Conservation (phyloP, 2,113 vertebrate genomes). For the Antechinus stuartii region DNA sequence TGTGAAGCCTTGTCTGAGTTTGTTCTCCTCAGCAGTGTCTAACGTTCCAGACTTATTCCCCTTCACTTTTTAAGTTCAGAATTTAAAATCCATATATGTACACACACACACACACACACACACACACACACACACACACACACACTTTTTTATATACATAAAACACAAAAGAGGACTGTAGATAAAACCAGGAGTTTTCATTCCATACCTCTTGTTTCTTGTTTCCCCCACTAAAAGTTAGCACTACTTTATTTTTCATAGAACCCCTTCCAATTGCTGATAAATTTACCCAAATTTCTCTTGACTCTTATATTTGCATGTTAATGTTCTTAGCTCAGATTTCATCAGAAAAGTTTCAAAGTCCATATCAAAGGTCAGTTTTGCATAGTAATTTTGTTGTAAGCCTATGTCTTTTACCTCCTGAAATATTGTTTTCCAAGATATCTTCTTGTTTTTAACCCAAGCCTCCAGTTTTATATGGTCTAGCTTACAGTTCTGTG, state of each 20-base stretch:
- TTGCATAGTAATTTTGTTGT: too few species aligned
- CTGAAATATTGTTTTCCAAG: too few species aligned
- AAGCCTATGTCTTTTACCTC: too few species aligned
- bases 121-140: background rate
- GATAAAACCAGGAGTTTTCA: background rate
- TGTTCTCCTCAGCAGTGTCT: background rate
- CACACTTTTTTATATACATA: background rate
- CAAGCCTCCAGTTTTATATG: too few species aligned
- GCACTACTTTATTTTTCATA: background rate
- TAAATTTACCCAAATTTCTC: background rate
- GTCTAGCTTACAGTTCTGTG: too few species aligned
- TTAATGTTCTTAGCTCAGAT: too few species aligned
- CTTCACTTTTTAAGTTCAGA: background rate
- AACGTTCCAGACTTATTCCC: background rate
- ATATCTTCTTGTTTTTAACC: too few species aligned
- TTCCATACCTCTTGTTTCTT: background rate
- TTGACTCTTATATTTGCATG: too few species aligned
- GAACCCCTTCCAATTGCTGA: background rate
- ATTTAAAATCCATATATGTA: background rate
- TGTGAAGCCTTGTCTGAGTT: background rate
- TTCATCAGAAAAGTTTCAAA: too few species aligned
- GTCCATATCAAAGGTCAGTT: too few species aligned
- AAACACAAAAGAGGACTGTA: background rate
- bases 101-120: background rate
- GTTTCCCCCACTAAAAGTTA: background rate